A percentile compares a stretch with the other conserved stretches of the same genome.
phyloP scores from a whole-genome alignment of 2,797 vertebrate species.

The Limnodromus scolopaceus region DNA sequence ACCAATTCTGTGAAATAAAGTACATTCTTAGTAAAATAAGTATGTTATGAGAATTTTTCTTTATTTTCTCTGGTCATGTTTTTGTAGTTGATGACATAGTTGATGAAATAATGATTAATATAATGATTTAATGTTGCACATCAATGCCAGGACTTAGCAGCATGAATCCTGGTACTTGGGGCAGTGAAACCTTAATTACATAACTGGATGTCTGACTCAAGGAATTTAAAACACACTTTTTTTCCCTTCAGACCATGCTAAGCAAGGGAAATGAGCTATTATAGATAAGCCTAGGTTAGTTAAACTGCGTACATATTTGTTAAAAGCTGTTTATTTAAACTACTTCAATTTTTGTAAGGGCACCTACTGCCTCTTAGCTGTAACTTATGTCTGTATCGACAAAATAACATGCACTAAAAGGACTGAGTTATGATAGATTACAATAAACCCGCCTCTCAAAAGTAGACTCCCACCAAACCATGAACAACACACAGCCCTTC shows the following conservation, averaged over 20 bases:
- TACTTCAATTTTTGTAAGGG: background rate
- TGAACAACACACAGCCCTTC: background rate
- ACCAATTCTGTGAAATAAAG: background rate
- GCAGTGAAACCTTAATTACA: background rate
- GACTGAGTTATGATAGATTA: background rate
- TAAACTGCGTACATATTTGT: background rate
- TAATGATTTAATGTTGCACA: background rate
- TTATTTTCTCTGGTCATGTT: background rate
- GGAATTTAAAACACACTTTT: background rate
- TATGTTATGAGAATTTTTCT: background rate
- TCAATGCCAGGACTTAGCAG: background rate
- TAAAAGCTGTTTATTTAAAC: background rate
- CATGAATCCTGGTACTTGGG: background rate
- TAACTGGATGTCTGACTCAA: background rate
- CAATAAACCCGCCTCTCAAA: accelerated
- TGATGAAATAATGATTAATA: background rate
- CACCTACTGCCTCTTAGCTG: background rate
- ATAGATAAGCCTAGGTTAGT: background rate
- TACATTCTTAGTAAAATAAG: background rate
- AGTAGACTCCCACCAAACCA: accelerated
- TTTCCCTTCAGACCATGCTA: accelerated
- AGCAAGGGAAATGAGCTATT: accelerated
- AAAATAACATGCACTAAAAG: background rate
- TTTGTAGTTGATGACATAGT: background rate
- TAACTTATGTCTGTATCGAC: background rate